Evolutionary conservation across 92 coral and sea anemone species (phyloP).

Genomic region (Zoanthus sansibaricus): DNA sequence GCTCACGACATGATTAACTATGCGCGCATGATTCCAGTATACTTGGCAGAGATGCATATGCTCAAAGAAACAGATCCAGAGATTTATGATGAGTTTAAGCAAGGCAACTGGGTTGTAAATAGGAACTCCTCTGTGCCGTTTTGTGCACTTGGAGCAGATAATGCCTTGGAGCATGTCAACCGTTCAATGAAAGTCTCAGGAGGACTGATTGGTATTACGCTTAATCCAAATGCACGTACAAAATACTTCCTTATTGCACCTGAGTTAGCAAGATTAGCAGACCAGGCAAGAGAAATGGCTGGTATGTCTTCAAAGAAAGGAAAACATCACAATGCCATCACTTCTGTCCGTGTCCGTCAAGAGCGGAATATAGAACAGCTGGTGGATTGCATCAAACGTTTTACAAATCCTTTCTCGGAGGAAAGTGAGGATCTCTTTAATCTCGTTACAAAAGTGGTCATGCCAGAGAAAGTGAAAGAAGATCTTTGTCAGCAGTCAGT

Average conservation of each 20-base stretch:
- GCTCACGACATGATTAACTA: conserved; percentile 66
- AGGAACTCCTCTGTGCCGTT: conserved; percentile 54
- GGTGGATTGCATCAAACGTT: conserved; percentile 19
- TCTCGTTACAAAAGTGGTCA: conserved; percentile 57
- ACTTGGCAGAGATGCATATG: conserved; percentile 66
- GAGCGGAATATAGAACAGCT: conserved; percentile 62
- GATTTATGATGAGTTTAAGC: conserved; percentile 56
- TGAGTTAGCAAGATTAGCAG: conserved; percentile 43
- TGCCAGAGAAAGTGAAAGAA: conserved; percentile 58
- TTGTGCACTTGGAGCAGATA: conserved; percentile 68
- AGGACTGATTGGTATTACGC: conserved; percentile 36
- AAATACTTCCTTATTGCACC: conserved; percentile 35
- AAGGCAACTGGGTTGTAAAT: conserved; percentile 65
- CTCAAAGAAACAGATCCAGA: conserved; percentile 62
- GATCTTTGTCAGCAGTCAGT: conserved; percentile 45
- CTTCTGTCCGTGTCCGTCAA: conserved; percentile 50
- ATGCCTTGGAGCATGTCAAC: conserved; percentile 57
- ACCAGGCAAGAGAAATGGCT: conserved; percentile 63
- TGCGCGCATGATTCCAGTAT: conserved; percentile 73
- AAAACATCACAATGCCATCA: conserved; percentile 57
- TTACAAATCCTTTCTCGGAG: conserved; percentile 56
- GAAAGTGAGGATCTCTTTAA: conserved; percentile 56
- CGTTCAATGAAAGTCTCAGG: conserved; percentile 46
- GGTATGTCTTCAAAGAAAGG: conserved; percentile 52
- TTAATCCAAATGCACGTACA: conserved; percentile 37